Evolutionary conservation across 53 echinoderm and acorn worm species (phyloP).

Genomic region (Actinopyga echinites): DNA sequence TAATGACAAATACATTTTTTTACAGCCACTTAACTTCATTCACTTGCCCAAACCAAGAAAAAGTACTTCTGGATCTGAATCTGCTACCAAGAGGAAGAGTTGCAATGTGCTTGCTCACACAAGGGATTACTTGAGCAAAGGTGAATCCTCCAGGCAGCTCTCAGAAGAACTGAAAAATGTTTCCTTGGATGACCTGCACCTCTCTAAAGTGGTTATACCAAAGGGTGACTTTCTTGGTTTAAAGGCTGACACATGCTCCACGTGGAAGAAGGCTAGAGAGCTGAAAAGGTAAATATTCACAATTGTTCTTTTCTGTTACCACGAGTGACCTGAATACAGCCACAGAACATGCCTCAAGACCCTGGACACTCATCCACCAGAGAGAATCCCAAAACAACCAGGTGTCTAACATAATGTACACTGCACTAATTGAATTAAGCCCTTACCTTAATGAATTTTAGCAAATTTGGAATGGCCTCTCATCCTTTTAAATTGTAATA

Average conservation of each 20-base stretch:
- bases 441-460: too few species aligned
- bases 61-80: neutral
- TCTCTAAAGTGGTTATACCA: neutral
- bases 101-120: neutral
- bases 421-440: too few species aligned
- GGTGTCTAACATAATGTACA: too few species aligned
- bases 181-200: neutral
- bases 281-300: neutral
- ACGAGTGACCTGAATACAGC: too few species aligned
- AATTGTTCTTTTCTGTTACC: too few species aligned
- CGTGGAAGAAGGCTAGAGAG: constrained; percentile 12
- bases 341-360: too few species aligned
- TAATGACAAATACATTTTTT: too few species aligned
- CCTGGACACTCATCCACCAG: too few species aligned
- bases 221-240: constrained; percentile 6
- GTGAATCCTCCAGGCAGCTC: neutral
- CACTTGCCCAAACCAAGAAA: constrained; percentile 1
- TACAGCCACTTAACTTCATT: neutral
- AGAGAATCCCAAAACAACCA: too few species aligned
- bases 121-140: neutral
- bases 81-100: neutral
- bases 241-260: constrained; percentile 2
- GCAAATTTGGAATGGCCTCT: too few species aligned
- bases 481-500: too few species aligned
- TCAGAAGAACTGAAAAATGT: neutral